Evolutionary conservation across 2,113 vertebrate genomes (phyloP).

Genomic region (Pungitius pungitius): DNA sequence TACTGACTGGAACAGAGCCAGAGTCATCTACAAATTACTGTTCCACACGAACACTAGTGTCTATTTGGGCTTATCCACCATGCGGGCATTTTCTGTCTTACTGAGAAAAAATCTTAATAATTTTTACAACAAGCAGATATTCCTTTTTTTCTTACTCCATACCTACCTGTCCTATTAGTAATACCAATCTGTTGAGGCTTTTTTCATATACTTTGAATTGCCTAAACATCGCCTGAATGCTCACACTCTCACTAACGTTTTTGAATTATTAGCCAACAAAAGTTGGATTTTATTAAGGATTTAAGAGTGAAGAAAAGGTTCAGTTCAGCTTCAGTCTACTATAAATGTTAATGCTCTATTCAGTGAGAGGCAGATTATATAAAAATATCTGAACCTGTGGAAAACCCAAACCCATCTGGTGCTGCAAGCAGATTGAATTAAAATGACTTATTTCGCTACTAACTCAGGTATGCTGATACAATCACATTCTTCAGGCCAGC

Average conservation of each 20-base stretch:
- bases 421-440: conserved; percentile 27
- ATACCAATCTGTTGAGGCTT: conserved; percentile 13
- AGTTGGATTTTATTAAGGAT: too few species aligned
- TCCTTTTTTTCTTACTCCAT: conserved; percentile 28
- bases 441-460: conserved; percentile 31
- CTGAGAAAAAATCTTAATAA: conserved; percentile 13
- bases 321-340: neutral
- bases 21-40: conserved; percentile 45
- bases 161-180: conserved; percentile 21
- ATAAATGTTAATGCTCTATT: conserved; percentile 2
- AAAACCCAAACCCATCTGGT: conserved; percentile 7
- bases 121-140: conserved; percentile 24
- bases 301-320: conserved; percentile 5
- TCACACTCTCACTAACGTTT: conserved; percentile 1
- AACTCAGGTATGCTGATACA: conserved; percentile 23
- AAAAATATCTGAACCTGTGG: neutral
- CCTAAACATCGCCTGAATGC: conserved; percentile 1
- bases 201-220: conserved; percentile 27
- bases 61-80: conserved; percentile 39
- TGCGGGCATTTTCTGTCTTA: conserved; percentile 35
- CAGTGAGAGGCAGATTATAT: neutral
- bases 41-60: conserved; percentile 38
- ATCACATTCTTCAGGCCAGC: conserved; percentile 34
- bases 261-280: conserved; percentile 44
- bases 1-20: conserved; percentile 55